phyloP scores from a whole-genome alignment of 2,797 vertebrate species.

The Benthosema pterotum region DNA sequence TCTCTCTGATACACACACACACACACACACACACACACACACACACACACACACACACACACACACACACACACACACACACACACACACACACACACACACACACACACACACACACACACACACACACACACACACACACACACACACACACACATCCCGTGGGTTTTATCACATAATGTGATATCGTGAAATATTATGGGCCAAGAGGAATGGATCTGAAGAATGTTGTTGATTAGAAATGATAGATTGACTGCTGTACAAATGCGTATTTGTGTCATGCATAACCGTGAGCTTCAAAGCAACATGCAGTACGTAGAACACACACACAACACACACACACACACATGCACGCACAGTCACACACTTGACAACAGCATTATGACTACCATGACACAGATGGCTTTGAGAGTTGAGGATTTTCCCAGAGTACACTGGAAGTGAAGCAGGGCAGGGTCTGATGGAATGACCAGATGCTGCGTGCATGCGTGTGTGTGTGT shows the following conservation, averaged over 20 bases:
- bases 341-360: slow-evolving; percentile 9
- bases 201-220: slow-evolving; percentile 11
- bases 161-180: slow-evolving; percentile 26
- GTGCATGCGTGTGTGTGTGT: background rate
- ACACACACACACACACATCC: slow-evolving; percentile 6
- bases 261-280: slow-evolving; percentile 5
- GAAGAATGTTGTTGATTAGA: slow-evolving; percentile 13
- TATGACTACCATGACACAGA: slow-evolving; percentile 38
- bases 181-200: slow-evolving; percentile 35
- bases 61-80: background rate
- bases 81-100: slow-evolving; percentile 20
- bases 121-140: background rate
- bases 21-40: slow-evolving; percentile 6
- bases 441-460: background rate
- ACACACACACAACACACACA: too few relatives aligned
- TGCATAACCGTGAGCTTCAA: too few relatives aligned
- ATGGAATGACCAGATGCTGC: slow-evolving; percentile 40
- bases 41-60: slow-evolving; percentile 6
- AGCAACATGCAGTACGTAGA: too few relatives aligned
- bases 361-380: slow-evolving; percentile 14
- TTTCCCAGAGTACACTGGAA: slow-evolving; percentile 32
- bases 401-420: slow-evolving; percentile 19
- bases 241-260: slow-evolving; percentile 14
- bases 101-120: background rate
- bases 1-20: background rate